Base-by-base conservation (phyloP, 2,888 invertebrate genomes). In the Drosophila atripex region DNA sequence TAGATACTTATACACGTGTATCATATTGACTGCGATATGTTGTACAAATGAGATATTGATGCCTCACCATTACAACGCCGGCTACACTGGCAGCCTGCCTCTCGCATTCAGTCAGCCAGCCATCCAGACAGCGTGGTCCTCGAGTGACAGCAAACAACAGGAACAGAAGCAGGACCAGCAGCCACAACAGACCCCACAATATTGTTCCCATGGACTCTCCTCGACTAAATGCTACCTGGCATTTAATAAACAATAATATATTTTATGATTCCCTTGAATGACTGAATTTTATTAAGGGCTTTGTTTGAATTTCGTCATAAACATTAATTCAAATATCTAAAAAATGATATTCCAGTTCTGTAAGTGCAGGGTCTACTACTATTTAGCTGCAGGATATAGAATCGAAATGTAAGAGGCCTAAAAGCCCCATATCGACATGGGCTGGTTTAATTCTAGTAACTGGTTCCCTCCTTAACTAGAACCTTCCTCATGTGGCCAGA, bases 41-140 rank as follows among this genome's bases (percentile, higher is more conserved):
- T 74, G 68, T 86, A 86, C 82, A 83, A 86, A 87, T 83, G 87
- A 63, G 82, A 66, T 85, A 83, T 84, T 80, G 84, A 85, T 87
- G 83, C 77, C 77, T 23, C 71, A 68, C 55, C 72, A 71, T 61
- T 69, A 65, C 56, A 66, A 71, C 65, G 64, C 46, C 52, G 53
- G 39, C 70, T 46, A 28, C 56, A 57, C 25, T 59, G 39, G 52
- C 64, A 56, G 23, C 8, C 46, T 43, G 21, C 23, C 47, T 50
- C 55, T 30, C 60, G 12, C 43, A 57, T 55, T 28, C 56, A 55
- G 45, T 43, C 51, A 56, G 41, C 23, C 55, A 56, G 61, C 41
- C 53, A 53, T 51, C 32, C 63, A 64, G 59, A 47, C 55, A 58
- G 23, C 32, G 57, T 60, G 43, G 56, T 52, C 43, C 57, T 63